phyloP scores from a whole-genome alignment of 2,797 vertebrate genomes.

The Danio aesculapii region DNA sequence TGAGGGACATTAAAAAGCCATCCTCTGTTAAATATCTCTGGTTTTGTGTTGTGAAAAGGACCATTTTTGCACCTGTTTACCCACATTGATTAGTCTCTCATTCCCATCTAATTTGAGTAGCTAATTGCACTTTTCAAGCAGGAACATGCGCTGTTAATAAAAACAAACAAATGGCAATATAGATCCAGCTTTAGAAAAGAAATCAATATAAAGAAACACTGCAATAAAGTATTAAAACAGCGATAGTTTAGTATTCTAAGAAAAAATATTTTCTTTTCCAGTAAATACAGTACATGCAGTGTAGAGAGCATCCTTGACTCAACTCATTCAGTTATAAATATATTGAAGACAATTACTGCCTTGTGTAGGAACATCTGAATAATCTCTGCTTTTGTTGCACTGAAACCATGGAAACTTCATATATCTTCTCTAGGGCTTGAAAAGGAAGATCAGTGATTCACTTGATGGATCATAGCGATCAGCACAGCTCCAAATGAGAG shows the following conservation, averaged over 20 bases:
- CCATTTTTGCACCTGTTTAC: neutral
- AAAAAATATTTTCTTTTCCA: neutral
- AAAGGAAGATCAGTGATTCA: slow-evolving; percentile 18
- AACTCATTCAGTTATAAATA: neutral
- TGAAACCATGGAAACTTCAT: slow-evolving; percentile 54
- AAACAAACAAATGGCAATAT: neutral
- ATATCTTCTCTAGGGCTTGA: slow-evolving; percentile 10
- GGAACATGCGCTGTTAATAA: neutral
- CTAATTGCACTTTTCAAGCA: neutral
- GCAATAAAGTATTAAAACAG: neutral
- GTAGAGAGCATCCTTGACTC: neutral
- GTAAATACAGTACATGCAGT: too few species aligned
- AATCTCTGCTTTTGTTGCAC: neutral
- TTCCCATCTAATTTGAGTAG: neutral
- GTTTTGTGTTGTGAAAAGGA: neutral
- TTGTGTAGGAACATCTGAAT: slow-evolving; percentile 38
- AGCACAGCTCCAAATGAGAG: neutral
- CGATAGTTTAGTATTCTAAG: neutral
- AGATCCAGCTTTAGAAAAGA: neutral
- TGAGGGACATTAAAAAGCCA: slow-evolving; percentile 7
- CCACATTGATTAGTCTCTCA: neutral
- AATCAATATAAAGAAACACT: neutral
- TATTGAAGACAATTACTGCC: slow-evolving; percentile 24
- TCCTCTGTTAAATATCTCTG: neutral
- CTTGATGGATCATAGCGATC: slow-evolving; percentile 7